Evolutionary conservation across 2,797 vertebrate genomes (phyloP), one percentile per base, ranked within the genome.

Genomic region (Aeoliscus strigatus): DNA sequence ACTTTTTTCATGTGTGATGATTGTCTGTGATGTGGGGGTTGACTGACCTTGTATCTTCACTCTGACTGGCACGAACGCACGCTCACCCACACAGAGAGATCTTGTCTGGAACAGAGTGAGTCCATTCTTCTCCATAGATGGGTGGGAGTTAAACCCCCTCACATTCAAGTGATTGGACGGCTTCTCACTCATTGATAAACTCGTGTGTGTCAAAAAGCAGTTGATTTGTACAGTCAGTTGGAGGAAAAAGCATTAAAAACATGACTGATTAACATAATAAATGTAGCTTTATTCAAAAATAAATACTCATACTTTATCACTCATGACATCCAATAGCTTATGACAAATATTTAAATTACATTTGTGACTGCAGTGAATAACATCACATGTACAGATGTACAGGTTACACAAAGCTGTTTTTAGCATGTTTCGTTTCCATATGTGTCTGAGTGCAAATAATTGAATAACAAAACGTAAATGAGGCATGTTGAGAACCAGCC

Each of bases 41-140:
- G 41, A 60, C 58, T 65, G 70, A 75, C 73, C 68, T 79, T 63
- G 79, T 75, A 43, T 70, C 80, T 74, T 78, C 68, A 70, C 81
- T 49, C 70, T 73, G 85, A 75, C 84, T 84, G 86, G 80, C 83
- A 88, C 86, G 31, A 67, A 52, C 39, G 17, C 66, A 62, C 66
- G 29, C 72, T 60, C 58, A 36, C 48, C 23, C 27, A 51, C 64
- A 84, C 77, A 86, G 86, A 66, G 79, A 40, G 16, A 58, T 70
- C 79, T 63, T 88, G 84, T 87, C 39, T 47, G 28, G 38, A 63
- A 79, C 78, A 83, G 80, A 84, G 81, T 74, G 60, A 44, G 56
- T 52, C 79, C 66, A 66, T 86, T 82, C 59, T 60, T 68, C 56
- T 39, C 57, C 47, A 73, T 63, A 57, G 41, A 70, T 51, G 32